Evolutionary conservation across 2,888 invertebrate species (phyloP).

Genomic region (Scaptomyza polygonia): DNA sequence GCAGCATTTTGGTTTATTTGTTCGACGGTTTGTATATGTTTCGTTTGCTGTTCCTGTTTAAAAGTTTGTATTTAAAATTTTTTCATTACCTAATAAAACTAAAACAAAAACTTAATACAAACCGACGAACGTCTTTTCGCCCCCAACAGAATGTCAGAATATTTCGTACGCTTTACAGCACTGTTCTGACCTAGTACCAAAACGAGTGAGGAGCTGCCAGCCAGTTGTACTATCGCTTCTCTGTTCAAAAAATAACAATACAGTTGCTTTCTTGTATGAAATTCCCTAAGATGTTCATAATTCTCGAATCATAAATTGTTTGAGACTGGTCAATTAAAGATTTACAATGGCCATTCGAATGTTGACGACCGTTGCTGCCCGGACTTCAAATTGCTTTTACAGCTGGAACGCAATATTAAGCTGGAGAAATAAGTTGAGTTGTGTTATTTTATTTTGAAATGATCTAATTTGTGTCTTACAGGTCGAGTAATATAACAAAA

Average conservation of each 20-base stretch:
- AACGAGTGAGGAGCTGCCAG: constrained; percentile 29
- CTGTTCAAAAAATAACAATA: too few relatives aligned
- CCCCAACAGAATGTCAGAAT: constrained; percentile 50
- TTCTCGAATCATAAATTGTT: too few relatives aligned
- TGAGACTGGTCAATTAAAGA: too few relatives aligned
- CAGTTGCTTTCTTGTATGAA: too few relatives aligned
- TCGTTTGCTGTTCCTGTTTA: constrained; percentile 29
- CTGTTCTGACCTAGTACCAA: constrained; percentile 18
- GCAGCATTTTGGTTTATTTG: constrained; percentile 59
- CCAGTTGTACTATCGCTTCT: neutral
- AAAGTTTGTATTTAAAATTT: constrained; percentile 18
- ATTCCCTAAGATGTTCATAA: too few relatives aligned
- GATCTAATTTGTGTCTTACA: neutral
- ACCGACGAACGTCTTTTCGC: constrained; percentile 58
- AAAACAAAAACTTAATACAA: constrained; percentile 36
- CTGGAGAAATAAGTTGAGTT: constrained; percentile 2
- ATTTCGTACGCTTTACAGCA: constrained; percentile 31
- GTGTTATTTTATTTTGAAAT: neutral
- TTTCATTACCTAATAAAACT: constrained; percentile 58
- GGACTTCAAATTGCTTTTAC: constrained; percentile 1
- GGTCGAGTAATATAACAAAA: constrained; percentile 68
- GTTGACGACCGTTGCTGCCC: constrained; percentile 1
- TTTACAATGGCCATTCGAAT: too few relatives aligned
- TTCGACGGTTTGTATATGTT: constrained; percentile 24
- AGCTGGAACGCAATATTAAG: neutral